phyloP scores from a whole-genome alignment of 2,888 invertebrate species.

The Oscheius sp. region DNA sequence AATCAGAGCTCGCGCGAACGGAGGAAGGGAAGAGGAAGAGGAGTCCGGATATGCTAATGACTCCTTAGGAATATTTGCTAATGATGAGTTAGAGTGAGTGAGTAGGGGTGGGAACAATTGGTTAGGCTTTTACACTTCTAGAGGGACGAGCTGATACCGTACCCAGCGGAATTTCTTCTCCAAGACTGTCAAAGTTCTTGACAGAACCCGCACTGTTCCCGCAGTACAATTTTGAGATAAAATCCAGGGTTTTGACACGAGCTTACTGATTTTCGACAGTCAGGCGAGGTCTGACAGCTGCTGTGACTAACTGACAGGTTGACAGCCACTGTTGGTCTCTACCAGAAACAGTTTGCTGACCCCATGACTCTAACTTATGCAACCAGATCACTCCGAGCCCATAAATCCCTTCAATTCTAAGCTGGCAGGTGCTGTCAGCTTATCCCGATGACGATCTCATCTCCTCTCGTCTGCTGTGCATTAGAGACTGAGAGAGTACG shows the following conservation, averaged over 20 bases:
- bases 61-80: slow-evolving; percentile 18
- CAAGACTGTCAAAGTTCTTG: no score
- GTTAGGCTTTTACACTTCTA: neutral
- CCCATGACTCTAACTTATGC: slow-evolving; percentile 4
- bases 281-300: neutral
- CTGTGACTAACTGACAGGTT: neutral
- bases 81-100: slow-evolving; percentile 14
- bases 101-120: neutral
- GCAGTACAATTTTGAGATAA: no score
- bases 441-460: slow-evolving; percentile 3
- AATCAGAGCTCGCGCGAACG: slow-evolving; percentile 20
- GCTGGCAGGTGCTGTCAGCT: slow-evolving; percentile 31
- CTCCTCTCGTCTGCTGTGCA: slow-evolving; percentile 7
- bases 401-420: neutral
- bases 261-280: neutral
- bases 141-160: no score
- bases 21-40: neutral
- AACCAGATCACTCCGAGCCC: neutral
- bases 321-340: no score
- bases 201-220: no score
- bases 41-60: slow-evolving; percentile 25
- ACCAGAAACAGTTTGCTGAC: neutral
- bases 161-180: no score
- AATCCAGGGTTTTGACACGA: no score
- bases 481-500: neutral